phyloP scores from a whole-genome alignment of 2,113 vertebrate species.

The Salvelinus alpinus region DNA sequence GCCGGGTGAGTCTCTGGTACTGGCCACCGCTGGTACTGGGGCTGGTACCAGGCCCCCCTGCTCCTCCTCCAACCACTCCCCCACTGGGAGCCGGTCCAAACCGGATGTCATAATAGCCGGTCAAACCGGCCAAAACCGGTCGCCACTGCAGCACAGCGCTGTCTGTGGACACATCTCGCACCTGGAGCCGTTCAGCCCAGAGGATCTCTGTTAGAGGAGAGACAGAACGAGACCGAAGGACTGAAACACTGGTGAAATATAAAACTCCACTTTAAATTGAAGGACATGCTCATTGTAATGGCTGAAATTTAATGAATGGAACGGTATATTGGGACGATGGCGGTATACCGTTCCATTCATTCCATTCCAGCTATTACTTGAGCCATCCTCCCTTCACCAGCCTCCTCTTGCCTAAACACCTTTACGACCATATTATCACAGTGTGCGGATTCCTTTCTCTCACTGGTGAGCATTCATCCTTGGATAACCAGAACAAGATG shows the following conservation, averaged over 20 bases:
- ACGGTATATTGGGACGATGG: background rate
- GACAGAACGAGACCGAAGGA: background rate
- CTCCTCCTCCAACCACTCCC: background rate
- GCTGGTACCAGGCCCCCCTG: conserved; percentile 49
- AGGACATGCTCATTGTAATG: too few species aligned
- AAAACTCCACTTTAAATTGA: background rate
- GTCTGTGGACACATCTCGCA: conserved; percentile 78
- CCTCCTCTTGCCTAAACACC: too few species aligned
- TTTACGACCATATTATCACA: conserved; percentile 19
- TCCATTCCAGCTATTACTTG: too few species aligned
- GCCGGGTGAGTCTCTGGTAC: conserved; percentile 68
- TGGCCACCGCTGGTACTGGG: conserved; percentile 47
- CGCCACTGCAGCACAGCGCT: conserved; percentile 85
- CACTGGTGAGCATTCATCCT: background rate
- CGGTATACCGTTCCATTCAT: too few species aligned
- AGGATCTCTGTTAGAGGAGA: conserved; percentile 77
- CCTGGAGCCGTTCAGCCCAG: conserved; percentile 78
- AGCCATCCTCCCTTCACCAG: too few species aligned
- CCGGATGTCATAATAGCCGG: conserved; percentile 80
- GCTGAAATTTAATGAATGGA: background rate
- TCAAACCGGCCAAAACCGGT: conserved; percentile 72
- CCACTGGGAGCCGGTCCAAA: conserved; percentile 60
- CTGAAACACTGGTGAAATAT: background rate
- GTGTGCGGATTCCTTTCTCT: background rate
- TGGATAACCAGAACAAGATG: background rate